These are phyloP conservation scores for Meloidogyne exigua DNA, from an alignment of 1,140 invertebrate species.

Conservation along the genomic window DNA sequence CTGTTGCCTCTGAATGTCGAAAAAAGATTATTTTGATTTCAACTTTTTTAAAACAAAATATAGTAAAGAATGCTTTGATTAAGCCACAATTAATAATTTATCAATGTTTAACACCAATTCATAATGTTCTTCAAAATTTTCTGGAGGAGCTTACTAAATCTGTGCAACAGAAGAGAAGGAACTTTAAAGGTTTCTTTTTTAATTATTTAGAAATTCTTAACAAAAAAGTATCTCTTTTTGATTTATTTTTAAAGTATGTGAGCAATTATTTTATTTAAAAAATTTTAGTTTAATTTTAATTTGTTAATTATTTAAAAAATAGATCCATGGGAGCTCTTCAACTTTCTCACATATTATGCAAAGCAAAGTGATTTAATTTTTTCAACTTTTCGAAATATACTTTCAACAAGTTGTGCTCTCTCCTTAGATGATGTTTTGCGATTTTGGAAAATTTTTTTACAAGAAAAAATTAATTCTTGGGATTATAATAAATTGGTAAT, in stretches of 20 bases:
- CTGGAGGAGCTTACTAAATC: background rate
- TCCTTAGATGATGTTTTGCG: background rate
- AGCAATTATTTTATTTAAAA: too few relatives aligned
- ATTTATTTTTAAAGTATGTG: too few relatives aligned
- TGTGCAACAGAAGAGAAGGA: background rate
- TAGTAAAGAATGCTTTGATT: background rate
- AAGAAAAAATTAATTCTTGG: slow-evolving; percentile 3
- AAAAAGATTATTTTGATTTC: background rate
- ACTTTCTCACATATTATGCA: background rate
- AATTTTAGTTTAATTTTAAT: too few relatives aligned
- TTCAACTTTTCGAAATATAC: background rate
- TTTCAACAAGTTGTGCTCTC: background rate
- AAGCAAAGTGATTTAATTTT: background rate
- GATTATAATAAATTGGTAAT: background rate
- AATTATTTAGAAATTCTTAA: too few relatives aligned
- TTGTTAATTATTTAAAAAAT: too few relatives aligned
- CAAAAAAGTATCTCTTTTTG: too few relatives aligned
- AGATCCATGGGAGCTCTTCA: background rate
- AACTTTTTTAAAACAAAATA: background rate
- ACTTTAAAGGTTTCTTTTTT: background rate
- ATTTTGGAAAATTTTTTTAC: background rate
- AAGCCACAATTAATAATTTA: background rate
- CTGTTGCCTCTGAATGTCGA: background rate
- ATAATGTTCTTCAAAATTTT: background rate
- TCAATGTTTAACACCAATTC: background rate